phyloP scores from a whole-genome alignment of 2,888 invertebrate genomes.

The Tetranychus piercei region DNA sequence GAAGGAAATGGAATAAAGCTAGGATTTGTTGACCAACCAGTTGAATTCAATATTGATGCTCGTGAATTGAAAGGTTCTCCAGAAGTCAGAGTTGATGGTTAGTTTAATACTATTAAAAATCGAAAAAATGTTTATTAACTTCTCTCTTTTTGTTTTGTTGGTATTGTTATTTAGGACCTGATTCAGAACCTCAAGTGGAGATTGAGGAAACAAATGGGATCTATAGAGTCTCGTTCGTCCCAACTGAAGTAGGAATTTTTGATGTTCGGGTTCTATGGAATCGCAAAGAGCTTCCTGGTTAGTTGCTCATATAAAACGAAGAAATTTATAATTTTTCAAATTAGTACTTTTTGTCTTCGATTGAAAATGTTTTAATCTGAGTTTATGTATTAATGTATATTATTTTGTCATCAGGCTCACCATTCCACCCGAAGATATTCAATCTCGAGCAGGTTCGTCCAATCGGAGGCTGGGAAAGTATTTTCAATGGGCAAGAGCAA shows the following conservation, averaged over 20 bases:
- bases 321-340: too few relatives aligned
- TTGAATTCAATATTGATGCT: slow-evolving; percentile 40
- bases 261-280: slow-evolving; percentile 60
- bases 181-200: slow-evolving; percentile 41
- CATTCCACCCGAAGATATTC: slow-evolving; percentile 59
- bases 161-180: slow-evolving; percentile 32
- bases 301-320: background rate
- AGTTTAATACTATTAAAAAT: slow-evolving; percentile 19
- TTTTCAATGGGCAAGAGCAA: slow-evolving; percentile 47
- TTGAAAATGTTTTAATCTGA: too few relatives aligned
- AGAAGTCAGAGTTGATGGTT: slow-evolving; percentile 37
- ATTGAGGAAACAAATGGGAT: slow-evolving; percentile 43
- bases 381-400: background rate
- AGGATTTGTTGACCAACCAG: slow-evolving; percentile 35
- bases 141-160: slow-evolving; percentile 31
- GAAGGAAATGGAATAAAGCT: slow-evolving; percentile 24
- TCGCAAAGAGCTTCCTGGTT: slow-evolving; percentile 37
- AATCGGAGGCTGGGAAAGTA: slow-evolving; percentile 70
- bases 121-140: too few relatives aligned
- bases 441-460: slow-evolving; percentile 51
- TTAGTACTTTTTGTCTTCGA: too few relatives aligned
- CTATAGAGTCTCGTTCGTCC: slow-evolving; percentile 73
- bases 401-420: slow-evolving; percentile 37
- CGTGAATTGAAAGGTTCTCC: slow-evolving; percentile 38
- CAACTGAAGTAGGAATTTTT: slow-evolving; percentile 74